Conservation (phyloP, 2,888 invertebrate genomes). For the Anoplius nigerrimus region DNA sequence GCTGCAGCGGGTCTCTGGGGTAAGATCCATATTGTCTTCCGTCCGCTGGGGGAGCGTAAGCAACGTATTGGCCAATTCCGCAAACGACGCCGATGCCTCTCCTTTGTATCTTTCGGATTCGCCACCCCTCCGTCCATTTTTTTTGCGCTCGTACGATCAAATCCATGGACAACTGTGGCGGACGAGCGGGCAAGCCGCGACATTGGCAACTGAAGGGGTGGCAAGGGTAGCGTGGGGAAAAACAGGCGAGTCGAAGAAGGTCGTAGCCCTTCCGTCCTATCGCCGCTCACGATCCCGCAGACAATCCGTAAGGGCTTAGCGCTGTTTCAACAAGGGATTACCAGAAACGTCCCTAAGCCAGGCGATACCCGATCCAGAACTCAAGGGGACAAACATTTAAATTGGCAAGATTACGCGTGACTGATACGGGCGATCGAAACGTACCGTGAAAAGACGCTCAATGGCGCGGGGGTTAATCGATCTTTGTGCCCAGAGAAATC, state of each 20-base stretch:
- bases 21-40: constrained; percentile 57
- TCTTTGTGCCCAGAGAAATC: too few species aligned
- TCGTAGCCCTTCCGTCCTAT: constrained; percentile 47
- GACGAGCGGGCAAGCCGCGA: too few species aligned
- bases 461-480: too few species aligned
- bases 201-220: too few species aligned
- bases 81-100: constrained; percentile 30
- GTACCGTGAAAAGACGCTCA: background rate
- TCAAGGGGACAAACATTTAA: constrained; percentile 67
- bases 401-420: constrained; percentile 66
- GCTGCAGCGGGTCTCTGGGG: constrained; percentile 56
- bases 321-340: constrained; percentile 75
- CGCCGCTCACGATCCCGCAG: constrained; percentile 70
- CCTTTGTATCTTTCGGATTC: constrained; percentile 25
- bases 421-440: constrained; percentile 1
- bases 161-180: constrained; percentile 27
- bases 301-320: constrained; percentile 73
- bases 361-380: constrained; percentile 47
- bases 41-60: background rate
- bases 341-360: constrained; percentile 26
- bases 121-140: constrained; percentile 8
- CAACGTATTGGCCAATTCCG: constrained; percentile 48
- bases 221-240: too few species aligned
- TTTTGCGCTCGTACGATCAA: background rate
- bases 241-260: background rate